Conservation (phyloP, 2,113 vertebrate species). For the Bujurquina vittata region DNA sequence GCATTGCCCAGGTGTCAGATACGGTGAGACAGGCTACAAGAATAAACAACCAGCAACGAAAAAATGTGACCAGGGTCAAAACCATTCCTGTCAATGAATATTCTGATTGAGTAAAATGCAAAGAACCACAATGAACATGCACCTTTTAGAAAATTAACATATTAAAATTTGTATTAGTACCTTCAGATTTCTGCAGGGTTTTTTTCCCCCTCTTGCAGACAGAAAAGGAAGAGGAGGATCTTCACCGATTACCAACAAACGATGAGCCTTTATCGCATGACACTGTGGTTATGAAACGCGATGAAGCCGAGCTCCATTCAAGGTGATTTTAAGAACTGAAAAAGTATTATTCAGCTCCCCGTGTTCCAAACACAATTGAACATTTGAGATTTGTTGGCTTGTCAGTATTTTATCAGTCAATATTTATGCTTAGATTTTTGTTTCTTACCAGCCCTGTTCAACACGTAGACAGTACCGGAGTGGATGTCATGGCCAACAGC, state of each 20-base stretch:
- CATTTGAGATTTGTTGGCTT: background rate
- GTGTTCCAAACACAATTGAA: no score
- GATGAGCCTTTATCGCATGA: background rate
- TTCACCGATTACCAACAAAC: background rate
- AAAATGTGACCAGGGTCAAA: background rate
- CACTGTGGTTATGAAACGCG: no score
- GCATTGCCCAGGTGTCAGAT: background rate
- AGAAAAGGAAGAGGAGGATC: background rate
- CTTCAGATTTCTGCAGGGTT: background rate
- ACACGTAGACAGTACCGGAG: background rate
- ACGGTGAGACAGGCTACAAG: background rate
- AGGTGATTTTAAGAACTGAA: constrained; percentile 4
- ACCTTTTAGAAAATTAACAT: background rate
- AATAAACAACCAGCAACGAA: background rate
- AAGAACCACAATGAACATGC: background rate
- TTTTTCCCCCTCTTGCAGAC: constrained; percentile 2
- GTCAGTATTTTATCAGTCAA: background rate
- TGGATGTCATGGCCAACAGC: background rate
- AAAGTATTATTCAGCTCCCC: background rate
- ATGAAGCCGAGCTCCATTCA: background rate
- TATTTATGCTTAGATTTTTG: background rate
- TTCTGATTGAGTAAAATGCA: background rate
- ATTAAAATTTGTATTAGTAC: background rate
- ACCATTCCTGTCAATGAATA: background rate
- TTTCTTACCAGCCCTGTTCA: background rate